These are phyloP conservation scores for Tetramorium simillimum DNA, from an alignment of 1,140 invertebrate genomes.

Conservation along the genomic window DNA sequence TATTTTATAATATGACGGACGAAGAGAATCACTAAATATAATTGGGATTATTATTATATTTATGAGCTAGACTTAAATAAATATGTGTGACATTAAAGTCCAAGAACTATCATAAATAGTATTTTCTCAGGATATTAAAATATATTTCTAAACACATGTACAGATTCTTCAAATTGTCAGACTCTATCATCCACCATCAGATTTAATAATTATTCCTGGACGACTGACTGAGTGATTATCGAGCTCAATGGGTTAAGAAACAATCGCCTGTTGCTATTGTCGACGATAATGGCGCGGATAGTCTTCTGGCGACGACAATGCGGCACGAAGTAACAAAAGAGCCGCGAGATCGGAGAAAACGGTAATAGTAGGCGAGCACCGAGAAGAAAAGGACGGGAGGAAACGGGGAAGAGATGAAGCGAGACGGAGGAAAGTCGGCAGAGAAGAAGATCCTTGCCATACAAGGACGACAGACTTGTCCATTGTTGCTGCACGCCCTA, in stretches of 20 bases:
- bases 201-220: slow-evolving; percentile 50
- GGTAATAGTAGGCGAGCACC: slow-evolving; percentile 31
- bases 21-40: background rate
- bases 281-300: slow-evolving; percentile 38
- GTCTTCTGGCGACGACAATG: slow-evolving; percentile 47
- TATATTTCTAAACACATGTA: background rate
- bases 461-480: slow-evolving; percentile 57
- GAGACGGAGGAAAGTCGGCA: slow-evolving; percentile 59
- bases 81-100: background rate
- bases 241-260: slow-evolving; percentile 42
- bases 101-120: background rate
- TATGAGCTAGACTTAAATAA: background rate
- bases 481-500: slow-evolving; percentile 69
- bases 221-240: slow-evolving; percentile 34
- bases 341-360: slow-evolving; percentile 64
- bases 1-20: background rate
- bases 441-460: slow-evolving; percentile 61
- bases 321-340: slow-evolving; percentile 43
- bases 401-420: background rate
- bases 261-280: slow-evolving; percentile 48
- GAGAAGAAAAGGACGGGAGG: background rate
- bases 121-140: background rate
- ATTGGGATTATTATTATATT: background rate
- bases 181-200: background rate
- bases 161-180: background rate